A percentile compares a stretch with the other conserved stretches of the same genome.
These are phyloP conservation scores for Regulus satrapa DNA, from an alignment of 2,113 vertebrate species.

Conservation along the genomic window DNA sequence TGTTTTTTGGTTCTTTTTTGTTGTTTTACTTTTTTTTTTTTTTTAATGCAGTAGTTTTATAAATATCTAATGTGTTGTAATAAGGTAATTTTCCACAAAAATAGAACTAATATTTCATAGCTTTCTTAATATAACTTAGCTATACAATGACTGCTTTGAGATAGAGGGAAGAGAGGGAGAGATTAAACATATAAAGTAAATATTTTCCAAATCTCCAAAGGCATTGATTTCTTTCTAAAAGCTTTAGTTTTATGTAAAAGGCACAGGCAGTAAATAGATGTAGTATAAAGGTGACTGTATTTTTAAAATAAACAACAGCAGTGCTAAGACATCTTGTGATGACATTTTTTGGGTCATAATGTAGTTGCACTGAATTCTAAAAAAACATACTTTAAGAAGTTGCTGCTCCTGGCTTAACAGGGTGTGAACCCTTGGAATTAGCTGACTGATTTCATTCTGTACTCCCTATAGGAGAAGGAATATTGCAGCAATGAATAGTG, in stretches of 20 bases:
- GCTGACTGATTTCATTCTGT: neutral
- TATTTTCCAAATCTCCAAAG: neutral
- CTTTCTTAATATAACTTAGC: neutral
- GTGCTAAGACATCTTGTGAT: neutral
- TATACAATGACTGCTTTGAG: neutral
- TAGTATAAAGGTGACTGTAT: neutral
- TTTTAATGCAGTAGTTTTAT: neutral
- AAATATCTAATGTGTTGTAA: constrained; percentile 15
- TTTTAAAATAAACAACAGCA: neutral
- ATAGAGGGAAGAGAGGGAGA: neutral
- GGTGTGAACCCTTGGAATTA: neutral
- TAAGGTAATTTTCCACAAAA: constrained; percentile 9
- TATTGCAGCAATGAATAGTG: neutral
- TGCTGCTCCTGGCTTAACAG: neutral
- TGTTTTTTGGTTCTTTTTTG: no score
- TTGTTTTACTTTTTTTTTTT: neutral
- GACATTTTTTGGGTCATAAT: neutral
- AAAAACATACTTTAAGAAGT: neutral
- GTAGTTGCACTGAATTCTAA: neutral
- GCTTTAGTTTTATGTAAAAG: neutral
- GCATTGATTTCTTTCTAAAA: neutral
- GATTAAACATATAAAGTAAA: neutral
- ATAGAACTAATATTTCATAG: neutral
- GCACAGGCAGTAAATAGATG: neutral
- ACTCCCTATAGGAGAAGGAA: neutral